Percentiles rank a stretch among this genome's conserved stretches.
These are phyloP conservation scores for Scyliorhinus canicula DNA, from an alignment of 2,797 vertebrate species.

Conservation along the genomic window DNA sequence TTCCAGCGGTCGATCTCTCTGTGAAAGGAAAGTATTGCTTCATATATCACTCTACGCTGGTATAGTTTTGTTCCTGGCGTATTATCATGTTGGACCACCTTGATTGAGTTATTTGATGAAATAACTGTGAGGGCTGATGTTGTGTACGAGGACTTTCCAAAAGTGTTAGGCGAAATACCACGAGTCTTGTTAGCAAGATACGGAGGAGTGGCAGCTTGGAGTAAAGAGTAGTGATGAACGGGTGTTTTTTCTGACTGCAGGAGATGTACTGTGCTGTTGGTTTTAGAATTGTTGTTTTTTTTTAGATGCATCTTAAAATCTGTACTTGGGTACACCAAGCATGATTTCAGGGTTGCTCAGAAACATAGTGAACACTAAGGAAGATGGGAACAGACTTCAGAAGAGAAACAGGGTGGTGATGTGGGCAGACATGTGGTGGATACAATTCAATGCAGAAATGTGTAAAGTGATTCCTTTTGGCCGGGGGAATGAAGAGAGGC, in stretches of 20 bases:
- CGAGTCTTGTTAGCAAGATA: not conserved
- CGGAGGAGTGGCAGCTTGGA: not conserved
- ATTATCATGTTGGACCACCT: not conserved
- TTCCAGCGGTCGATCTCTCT: not conserved
- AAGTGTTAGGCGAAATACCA: not conserved
- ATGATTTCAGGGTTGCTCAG: not conserved
- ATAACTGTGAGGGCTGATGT: not conserved
- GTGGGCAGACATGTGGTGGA: not conserved
- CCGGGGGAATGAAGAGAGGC: not conserved
- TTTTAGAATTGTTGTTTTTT: not conserved
- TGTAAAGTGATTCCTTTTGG: not conserved
- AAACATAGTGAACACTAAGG: too few species aligned
- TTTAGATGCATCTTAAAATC: not conserved
- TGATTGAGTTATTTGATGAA: not conserved
- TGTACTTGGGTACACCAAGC: not conserved
- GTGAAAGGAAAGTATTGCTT: not conserved
- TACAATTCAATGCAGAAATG: not conserved
- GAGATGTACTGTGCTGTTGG: not conserved
- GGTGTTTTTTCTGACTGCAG: not conserved
- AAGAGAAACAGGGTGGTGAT: not conserved
- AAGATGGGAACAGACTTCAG: not conserved
- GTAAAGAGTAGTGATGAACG: not conserved
- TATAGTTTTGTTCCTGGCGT: not conserved
- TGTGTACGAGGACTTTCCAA: not conserved
- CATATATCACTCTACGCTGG: not conserved